Conservation (phyloP, 2,888 invertebrate species). For the Caenorhabditis sp. region DNA sequence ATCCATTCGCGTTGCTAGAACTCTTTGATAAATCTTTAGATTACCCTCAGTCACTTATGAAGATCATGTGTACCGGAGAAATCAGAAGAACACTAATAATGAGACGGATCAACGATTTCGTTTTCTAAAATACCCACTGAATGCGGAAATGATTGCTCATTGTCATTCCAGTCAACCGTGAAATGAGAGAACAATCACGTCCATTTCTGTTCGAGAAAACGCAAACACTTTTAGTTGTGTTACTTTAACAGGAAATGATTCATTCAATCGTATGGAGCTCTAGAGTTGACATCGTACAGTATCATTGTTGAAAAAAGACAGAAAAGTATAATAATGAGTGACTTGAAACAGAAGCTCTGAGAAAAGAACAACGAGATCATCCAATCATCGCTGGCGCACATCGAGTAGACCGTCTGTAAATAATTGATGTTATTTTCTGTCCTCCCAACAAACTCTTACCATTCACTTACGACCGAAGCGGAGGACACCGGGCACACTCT, state of each 20-base stretch:
- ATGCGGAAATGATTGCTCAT: too few relatives aligned
- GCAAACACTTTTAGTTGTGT: not conserved
- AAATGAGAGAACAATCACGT: too few relatives aligned
- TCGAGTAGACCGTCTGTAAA: conserved; percentile 34
- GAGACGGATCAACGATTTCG: too few relatives aligned
- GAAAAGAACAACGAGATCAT: conserved; percentile 43
- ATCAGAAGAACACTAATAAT: too few relatives aligned
- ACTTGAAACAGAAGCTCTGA: conserved; percentile 28
- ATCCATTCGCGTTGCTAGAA: too few relatives aligned
- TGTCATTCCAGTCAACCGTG: too few relatives aligned
- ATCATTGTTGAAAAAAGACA: conserved; percentile 50
- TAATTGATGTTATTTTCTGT: not conserved
- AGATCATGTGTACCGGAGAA: too few relatives aligned
- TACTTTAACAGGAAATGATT: conserved; percentile 54
- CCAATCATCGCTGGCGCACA: conserved; percentile 37
- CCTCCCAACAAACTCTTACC: not conserved
- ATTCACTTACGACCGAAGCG: conserved; percentile 65
- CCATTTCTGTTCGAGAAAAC: conserved; percentile 22
- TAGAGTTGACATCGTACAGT: conserved; percentile 52
- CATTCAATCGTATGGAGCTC: conserved; percentile 54
- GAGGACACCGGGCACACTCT: conserved; percentile 69
- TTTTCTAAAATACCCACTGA: too few relatives aligned
- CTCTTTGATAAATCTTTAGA: too few relatives aligned
- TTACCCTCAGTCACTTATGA: too few relatives aligned
- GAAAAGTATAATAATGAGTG: not conserved